Evolutionary conservation across 1,140 invertebrate species (phyloP).

Genomic region (Drosophila varians): DNA sequence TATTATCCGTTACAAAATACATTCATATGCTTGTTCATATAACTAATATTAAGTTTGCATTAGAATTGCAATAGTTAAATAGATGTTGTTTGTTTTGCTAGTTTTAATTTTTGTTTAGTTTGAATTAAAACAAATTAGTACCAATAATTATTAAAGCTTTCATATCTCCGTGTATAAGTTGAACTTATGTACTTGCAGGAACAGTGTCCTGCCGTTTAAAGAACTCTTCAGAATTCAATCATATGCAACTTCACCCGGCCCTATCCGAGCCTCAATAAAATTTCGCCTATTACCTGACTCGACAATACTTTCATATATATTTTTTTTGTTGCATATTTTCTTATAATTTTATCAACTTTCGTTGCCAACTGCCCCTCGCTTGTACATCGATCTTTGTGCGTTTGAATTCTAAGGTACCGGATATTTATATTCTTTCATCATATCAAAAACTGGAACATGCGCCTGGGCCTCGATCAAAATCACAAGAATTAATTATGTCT

Average conservation of each 20-base stretch:
- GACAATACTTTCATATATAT: slow-evolving; percentile 9
- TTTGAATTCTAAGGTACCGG: slow-evolving; percentile 69
- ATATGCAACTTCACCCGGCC: background rate
- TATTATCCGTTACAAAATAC: slow-evolving; percentile 53
- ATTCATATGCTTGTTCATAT: slow-evolving; percentile 34
- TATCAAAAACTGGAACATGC: slow-evolving; percentile 68
- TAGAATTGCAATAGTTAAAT: slow-evolving; percentile 62
- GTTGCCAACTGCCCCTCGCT: slow-evolving; percentile 7
- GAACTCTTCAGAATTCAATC: background rate
- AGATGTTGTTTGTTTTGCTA: slow-evolving; percentile 21
- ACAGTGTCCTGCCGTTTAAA: background rate
- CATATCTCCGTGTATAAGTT: slow-evolving; percentile 51
- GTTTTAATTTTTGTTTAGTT: slow-evolving; percentile 22
- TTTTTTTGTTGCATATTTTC: slow-evolving; percentile 7
- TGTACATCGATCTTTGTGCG: slow-evolving; percentile 73
- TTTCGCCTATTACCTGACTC: background rate
- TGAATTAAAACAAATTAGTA: slow-evolving; percentile 64
- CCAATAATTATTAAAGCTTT: slow-evolving; percentile 73
- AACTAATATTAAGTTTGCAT: slow-evolving; percentile 52
- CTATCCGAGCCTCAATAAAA: slow-evolving; percentile 13
- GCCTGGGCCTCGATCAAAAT: slow-evolving; percentile 60
- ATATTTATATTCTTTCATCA: slow-evolving; percentile 27
- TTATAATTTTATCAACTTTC: slow-evolving; percentile 4
- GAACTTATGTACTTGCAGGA: slow-evolving; percentile 23
- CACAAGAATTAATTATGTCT: slow-evolving; percentile 50